Conservation (phyloP, 1,140 invertebrate species). For the Drosophila busckii region DNA sequence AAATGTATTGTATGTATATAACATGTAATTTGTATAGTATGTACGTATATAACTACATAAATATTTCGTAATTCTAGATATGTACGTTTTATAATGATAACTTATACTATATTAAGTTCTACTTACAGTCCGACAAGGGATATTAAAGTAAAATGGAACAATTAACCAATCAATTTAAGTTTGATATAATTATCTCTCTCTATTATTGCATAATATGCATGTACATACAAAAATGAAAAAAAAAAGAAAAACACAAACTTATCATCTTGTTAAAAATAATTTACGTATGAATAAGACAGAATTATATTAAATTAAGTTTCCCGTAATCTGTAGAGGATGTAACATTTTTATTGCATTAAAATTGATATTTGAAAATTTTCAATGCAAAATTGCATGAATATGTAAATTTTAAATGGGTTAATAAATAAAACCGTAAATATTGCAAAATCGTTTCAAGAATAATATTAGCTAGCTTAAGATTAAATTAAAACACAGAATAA, state of each 20-base stretch:
- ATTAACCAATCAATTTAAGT: conserved; percentile 26
- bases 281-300: no score
- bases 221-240: neutral
- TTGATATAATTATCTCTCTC: neutral
- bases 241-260: no score
- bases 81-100: conserved; percentile 6
- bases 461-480: conserved; percentile 21
- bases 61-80: conserved; percentile 14
- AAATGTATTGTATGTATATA: conserved; percentile 14
- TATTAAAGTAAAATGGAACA: conserved; percentile 28
- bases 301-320: no score
- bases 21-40: conserved; percentile 4
- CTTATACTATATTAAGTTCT: conserved; percentile 10
- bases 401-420: conserved; percentile 7
- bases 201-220: neutral
- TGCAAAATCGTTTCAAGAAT: conserved; percentile 38
- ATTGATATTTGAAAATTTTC: no score
- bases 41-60: conserved; percentile 6
- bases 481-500: conserved; percentile 47
- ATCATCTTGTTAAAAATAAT: no score
- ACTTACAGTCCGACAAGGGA: conserved; percentile 7
- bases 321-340: no score
- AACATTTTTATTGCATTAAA: conserved; percentile 1
- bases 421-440: conserved; percentile 45
- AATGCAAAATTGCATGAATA: no score